A percentile compares a stretch with the other conserved stretches of the same genome.
phyloP scores from a whole-genome alignment of 2,113 vertebrate genomes.

The Seriola rivoliana region DNA sequence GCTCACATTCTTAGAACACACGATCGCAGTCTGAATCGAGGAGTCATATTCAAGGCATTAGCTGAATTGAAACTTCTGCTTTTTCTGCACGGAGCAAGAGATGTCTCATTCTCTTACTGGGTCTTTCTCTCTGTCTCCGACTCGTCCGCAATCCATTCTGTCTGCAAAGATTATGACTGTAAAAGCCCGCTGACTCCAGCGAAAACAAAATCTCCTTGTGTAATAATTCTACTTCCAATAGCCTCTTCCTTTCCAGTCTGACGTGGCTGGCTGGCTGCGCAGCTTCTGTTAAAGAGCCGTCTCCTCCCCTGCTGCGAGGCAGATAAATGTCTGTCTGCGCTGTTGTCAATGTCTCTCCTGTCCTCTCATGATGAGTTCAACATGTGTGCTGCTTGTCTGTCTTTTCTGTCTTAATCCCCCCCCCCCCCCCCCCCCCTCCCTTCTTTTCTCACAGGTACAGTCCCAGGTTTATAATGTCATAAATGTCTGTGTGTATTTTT shows the following conservation, averaged over 20 bases:
- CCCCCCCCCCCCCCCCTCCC: background rate
- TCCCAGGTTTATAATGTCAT: constrained; percentile 6
- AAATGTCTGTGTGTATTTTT: constrained; percentile 50
- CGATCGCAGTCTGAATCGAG: constrained; percentile 56
- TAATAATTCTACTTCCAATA: constrained; percentile 57
- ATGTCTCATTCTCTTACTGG: constrained; percentile 51
- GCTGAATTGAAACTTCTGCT: constrained; percentile 70
- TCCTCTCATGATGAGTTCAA: constrained; percentile 64
- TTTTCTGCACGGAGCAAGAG: constrained; percentile 45
- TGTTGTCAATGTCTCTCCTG: constrained; percentile 44
- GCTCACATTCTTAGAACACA: constrained; percentile 60
- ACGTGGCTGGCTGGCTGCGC: constrained; percentile 20
- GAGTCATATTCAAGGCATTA: constrained; percentile 58
- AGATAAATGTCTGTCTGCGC: constrained; percentile 62
- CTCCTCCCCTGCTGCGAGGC: constrained; percentile 42
- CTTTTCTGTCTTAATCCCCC: constrained; percentile 30
- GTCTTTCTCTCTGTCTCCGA: constrained; percentile 42
- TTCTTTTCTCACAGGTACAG: constrained; percentile 53
- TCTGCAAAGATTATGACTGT: constrained; percentile 52
- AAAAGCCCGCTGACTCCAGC: constrained; percentile 43
- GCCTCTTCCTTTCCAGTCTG: constrained; percentile 51
- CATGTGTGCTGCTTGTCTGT: constrained; percentile 61
- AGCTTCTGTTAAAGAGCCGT: constrained; percentile 38
- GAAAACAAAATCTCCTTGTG: constrained; percentile 63
- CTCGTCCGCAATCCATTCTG: constrained; percentile 35